Evolutionary conservation across 2,888 invertebrate genomes (phyloP), one percentile per base, ranked within the genome.

Genomic region (Athalia circularis): DNA sequence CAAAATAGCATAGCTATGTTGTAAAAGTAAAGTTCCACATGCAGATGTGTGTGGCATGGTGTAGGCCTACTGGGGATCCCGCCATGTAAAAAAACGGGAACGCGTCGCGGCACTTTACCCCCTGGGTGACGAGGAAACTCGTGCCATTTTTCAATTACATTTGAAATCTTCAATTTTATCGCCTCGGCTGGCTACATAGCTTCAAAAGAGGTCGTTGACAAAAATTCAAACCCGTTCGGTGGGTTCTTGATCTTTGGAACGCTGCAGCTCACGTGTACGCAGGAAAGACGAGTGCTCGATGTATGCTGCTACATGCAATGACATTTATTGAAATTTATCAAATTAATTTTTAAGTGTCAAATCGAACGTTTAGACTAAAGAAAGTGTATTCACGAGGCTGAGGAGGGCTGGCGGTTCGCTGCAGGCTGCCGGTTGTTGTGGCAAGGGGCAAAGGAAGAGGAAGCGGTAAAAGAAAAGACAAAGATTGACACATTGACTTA

Each of bases 61-160:
- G 88, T 89, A 89, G 89, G 89, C 90, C 90, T 90, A 87, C 88
- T 89, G 90, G 90, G 90, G 90, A 90, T 82, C 90, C 90, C 90
- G 90, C 90, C 90, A 90, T 90, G 90, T 90, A 90, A 90, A 90
- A 90, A 82, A 90, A 90, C 85, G 90, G 90, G 90, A 90, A 90
- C 90, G 90, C 90, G 89, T 90, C 82, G 85, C 81, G 74, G 85
- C 85, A 88, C 89, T 87, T 89, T 90, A 90, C 90, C 90, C 86
- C 90, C 80, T 86, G 89, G 90, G 90, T 90, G 88, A 90, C 89
- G 90, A 83, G 90, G 90, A 90, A 90, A 90, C 85, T 87, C 87
- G 89, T 88, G 87, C 86, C 78, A 78, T 77, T 82, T 82, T 78
- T 65, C 79, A 64, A 80, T 79, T 67, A 9, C 78, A 57, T 43